A percentile compares a stretch with the other conserved stretches of the same genome.
phyloP scores from a whole-genome alignment of 2,113 vertebrate species.

The Aspidoscelis tigris region DNA sequence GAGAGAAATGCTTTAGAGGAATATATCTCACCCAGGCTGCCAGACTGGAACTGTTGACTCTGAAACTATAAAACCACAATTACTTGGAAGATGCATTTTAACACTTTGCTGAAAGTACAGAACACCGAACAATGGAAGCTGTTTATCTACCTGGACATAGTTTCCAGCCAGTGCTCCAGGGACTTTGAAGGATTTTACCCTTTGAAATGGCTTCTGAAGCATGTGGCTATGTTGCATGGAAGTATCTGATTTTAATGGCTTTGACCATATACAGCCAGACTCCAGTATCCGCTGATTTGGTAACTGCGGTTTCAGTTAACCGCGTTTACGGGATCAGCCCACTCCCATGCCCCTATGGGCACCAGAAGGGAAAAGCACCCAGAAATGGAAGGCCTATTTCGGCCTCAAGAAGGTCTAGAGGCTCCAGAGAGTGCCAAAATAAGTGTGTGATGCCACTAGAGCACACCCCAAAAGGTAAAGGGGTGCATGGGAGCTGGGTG shows the following conservation, averaged over 20 bases:
- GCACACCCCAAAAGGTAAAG: too few species aligned
- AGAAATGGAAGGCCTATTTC: too few species aligned
- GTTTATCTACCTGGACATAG: not conserved
- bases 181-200: not conserved
- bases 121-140: not conserved
- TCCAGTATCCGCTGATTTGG: too few species aligned
- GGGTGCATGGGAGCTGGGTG: too few species aligned
- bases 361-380: too few species aligned
- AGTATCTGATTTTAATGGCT: not conserved
- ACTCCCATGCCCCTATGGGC: too few species aligned
- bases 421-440: too few species aligned
- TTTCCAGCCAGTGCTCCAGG: not conserved
- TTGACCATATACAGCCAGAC: not conserved
- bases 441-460: too few species aligned
- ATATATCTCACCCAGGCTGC: not conserved
- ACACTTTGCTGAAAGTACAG: not conserved
- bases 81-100: not conserved
- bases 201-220: not conserved
- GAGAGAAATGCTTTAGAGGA: not conserved
- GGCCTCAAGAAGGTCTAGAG: too few species aligned
- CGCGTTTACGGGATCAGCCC: too few species aligned
- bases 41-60: not conserved
- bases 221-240: too few species aligned
- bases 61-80: not conserved
- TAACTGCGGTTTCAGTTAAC: too few species aligned